A percentile compares a stretch with the other conserved stretches of the same genome.
phyloP scores from a whole-genome alignment of 2,113 vertebrate species.

The Uria aalge region DNA sequence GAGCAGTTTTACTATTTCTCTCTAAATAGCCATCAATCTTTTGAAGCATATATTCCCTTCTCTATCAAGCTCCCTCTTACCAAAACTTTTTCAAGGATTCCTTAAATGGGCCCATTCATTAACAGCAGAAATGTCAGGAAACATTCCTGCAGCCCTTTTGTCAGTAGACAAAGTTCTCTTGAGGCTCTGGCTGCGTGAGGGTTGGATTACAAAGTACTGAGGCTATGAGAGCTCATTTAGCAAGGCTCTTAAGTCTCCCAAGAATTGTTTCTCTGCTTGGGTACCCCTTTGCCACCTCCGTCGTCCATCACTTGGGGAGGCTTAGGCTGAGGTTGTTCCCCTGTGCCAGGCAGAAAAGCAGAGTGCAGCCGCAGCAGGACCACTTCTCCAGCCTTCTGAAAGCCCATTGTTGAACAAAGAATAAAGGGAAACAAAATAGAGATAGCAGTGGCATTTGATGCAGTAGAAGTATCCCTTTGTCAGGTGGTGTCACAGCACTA shows the following conservation, averaged over 20 bases:
- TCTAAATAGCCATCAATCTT: not conserved
- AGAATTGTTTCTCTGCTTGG: not conserved
- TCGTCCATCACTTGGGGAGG: accelerated
- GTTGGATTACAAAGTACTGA: not conserved
- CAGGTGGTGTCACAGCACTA: not conserved
- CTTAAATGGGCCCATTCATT: not conserved
- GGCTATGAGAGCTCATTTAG: not conserved
- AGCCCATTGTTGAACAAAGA: not conserved
- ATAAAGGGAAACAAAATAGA: not conserved
- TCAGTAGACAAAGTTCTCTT: not conserved
- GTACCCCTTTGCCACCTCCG: not conserved
- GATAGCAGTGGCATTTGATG: not conserved
- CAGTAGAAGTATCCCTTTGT: not conserved
- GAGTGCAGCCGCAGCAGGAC: not conserved
- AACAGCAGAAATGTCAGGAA: not conserved
- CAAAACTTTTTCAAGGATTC: not conserved
- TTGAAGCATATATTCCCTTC: not conserved
- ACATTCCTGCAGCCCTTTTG: not conserved
- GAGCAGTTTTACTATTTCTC: not conserved
- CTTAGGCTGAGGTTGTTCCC: not conserved
- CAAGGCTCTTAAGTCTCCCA: not conserved
- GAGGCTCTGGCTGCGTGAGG: not conserved
- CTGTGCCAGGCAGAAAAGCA: not conserved
- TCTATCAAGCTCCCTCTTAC: not conserved
- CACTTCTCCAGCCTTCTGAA: not conserved